Base-by-base conservation (phyloP, 37 sponge, comb jelly and placozoan genomes). In the Agelas oroides region DNA sequence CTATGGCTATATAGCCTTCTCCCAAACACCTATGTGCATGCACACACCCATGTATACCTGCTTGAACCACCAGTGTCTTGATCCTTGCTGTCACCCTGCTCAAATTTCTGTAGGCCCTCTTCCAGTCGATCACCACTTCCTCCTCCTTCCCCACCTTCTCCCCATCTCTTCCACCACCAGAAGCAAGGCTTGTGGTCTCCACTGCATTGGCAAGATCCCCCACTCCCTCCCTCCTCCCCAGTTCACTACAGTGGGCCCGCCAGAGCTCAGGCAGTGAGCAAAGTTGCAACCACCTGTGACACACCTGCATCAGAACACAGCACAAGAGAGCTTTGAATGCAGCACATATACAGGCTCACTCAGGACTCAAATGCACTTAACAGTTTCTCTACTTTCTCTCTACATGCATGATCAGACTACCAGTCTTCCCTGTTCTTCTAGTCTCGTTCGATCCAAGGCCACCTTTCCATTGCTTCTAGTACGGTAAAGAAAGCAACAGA, bases 81-180 rank as follows among this genome's bases (percentile, higher is more conserved):
- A 92, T 67, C 34, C 53, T 74, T 19, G 56, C 23, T 25, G 85
- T 67, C 24, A 88, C 58, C 17, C 32, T 62, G 32, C 17, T 54
- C 40, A 94, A 60, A 24, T 90, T 84, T 38, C 65, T 79, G 64
- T 79, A 94, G 21, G 85, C 81, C 40, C 65, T 77, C 75, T 90
- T 89, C 94, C 94, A 94, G 65, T 94, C 94, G 56, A 89, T 71
- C 32, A 38, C 40, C 1, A 16, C 32, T 12, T 60, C 27, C 17
- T 31, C 30, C 15, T 27, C 53, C 24, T 58, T 60, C 0, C n/a
- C 19, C 39, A 54, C 38, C 32, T 65, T 36, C 59, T 31, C 18
- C 21, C 85, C 54, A 27, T 33, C 28, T 27, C 31, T 53, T n/a
- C 36, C 61, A 12, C 46, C 46, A 46, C 46, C 46, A 46, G 8